Evolutionary conservation across 2,113 vertebrate species (phyloP).

Genomic region (Elephantulus edwardii): DNA sequence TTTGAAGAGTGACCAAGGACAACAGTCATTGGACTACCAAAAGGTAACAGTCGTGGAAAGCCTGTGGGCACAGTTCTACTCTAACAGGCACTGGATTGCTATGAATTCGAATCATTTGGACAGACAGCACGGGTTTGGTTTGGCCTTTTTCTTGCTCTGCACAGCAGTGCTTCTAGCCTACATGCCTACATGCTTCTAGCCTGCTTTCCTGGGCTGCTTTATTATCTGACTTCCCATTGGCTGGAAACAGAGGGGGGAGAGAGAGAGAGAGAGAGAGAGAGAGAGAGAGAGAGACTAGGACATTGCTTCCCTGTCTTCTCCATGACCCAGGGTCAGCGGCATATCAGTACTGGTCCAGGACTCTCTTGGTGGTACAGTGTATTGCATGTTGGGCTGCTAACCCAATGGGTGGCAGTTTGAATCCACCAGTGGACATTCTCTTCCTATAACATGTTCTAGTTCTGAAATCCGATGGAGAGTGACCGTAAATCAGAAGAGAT

Average conservation of each 20-base stretch:
- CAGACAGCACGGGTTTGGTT: background rate
- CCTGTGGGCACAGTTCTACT: background rate
- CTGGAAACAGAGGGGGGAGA: background rate
- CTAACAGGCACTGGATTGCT: background rate
- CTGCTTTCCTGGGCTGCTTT: background rate
- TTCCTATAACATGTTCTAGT: no score
- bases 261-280: background rate
- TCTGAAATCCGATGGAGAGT: no score
- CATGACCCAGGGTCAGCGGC: background rate
- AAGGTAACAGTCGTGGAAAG: background rate
- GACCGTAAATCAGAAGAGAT: no score
- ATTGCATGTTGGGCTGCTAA: no score
- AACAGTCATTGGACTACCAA: no score
- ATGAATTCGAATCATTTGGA: background rate
- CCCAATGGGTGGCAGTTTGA: no score
- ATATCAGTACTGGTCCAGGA: background rate
- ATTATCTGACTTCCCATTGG: background rate
- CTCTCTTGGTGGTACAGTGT: slow-evolving; percentile 1
- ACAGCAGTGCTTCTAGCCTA: background rate
- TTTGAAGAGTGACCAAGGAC: no score
- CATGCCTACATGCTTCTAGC: no score
- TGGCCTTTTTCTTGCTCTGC: background rate
- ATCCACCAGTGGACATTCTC: no score
- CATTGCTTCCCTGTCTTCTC: background rate
- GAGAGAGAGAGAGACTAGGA: background rate